A percentile compares a stretch with the other conserved stretches of the same genome.
These are phyloP conservation scores for Scophthalmus maximus DNA, from an alignment of 2,113 vertebrate species.

Conservation along the genomic window DNA sequence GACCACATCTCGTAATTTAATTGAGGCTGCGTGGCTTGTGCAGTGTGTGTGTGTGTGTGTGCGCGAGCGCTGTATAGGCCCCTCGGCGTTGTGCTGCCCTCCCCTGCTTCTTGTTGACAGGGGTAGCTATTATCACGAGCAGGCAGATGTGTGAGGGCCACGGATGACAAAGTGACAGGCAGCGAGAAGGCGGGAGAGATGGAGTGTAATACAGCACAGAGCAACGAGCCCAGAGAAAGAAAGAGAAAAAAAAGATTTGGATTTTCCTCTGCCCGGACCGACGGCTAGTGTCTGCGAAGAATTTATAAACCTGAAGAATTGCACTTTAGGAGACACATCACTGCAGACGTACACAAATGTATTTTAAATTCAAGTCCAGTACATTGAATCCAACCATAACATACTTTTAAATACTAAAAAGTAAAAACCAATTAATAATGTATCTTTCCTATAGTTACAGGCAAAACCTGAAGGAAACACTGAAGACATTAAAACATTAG, in stretches of 20 bases:
- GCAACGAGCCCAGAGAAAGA: slow-evolving; percentile 3
- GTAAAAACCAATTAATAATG: too few relatives aligned
- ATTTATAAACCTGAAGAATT: background rate
- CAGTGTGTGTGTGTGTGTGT: slow-evolving; percentile 28
- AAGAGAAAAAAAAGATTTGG: slow-evolving; percentile 2
- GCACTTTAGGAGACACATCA: background rate
- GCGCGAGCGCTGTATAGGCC: slow-evolving; percentile 16
- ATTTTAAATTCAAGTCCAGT: background rate
- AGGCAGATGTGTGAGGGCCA: slow-evolving; percentile 58
- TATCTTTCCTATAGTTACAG: too few relatives aligned
- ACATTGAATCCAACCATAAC: too few relatives aligned
- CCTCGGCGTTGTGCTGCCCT: slow-evolving; percentile 46
- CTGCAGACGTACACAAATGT: background rate
- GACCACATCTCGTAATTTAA: slow-evolving; percentile 67
- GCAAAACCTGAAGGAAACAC: too few relatives aligned
- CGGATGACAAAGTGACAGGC: slow-evolving; percentile 48
- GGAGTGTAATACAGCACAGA: slow-evolving; percentile 2
- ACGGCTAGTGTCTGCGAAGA: background rate
- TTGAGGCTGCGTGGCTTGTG: slow-evolving; percentile 29
- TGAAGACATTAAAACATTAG: too few relatives aligned
- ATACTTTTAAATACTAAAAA: too few relatives aligned
- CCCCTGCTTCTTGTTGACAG: slow-evolving; percentile 62
- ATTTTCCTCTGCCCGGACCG: slow-evolving; percentile 10
- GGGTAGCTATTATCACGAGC: slow-evolving; percentile 64
- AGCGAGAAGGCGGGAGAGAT: slow-evolving; percentile 10